Base-by-base conservation (phyloP, 2,113 vertebrate genomes). In the Pipra filicauda region DNA sequence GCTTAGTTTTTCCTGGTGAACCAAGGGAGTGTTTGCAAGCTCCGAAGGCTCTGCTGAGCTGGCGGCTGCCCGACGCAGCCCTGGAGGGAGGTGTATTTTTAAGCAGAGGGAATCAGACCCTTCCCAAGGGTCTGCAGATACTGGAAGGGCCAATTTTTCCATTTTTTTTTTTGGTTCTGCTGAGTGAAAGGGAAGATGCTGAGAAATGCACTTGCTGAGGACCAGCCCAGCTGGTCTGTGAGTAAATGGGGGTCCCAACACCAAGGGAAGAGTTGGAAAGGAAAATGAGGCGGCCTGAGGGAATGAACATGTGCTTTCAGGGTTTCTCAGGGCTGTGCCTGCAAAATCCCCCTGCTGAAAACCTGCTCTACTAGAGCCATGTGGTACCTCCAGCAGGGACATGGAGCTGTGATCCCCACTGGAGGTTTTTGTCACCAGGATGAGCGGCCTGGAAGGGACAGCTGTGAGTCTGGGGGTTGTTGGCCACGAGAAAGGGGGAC, bases 381-480 rank as follows among this genome's bases (percentile, higher is more conserved):
- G 51, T 1, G 3, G 23, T 39, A 30, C 37, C 37, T 57, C 66
- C 16, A 21, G 12, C 1, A 0, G 17, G 31, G 26, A 28, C 26
- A 28, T 19, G 37, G 22, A 44, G 11, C 48, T 69, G 46, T 48
- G 39, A 27, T 39, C 43, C 31, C 43, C 19, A 35, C 26, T 3
- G 21, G 22, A 49, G 35, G 52, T 18, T 51, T 66, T 73, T 39
- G 39, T 59, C 52, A 59, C 44, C 16, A 44, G 20, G 20, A 30
- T 0, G 5, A 74, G 67, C 27, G 46, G 33, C 70, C 62, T 1
- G 2, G 31, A 27, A 24, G n/a, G 39, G 61, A 49, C 0, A 1
- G 17, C 35, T 46, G 33, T 5, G 8, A n/a, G 51, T 35, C 28
- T 2, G 5, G 33, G 23, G 35, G 28, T 39, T 51, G 33, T 14